phyloP scores from a whole-genome alignment of 2,888 invertebrate genomes.

The Psylliodes chrysocephalus region DNA sequence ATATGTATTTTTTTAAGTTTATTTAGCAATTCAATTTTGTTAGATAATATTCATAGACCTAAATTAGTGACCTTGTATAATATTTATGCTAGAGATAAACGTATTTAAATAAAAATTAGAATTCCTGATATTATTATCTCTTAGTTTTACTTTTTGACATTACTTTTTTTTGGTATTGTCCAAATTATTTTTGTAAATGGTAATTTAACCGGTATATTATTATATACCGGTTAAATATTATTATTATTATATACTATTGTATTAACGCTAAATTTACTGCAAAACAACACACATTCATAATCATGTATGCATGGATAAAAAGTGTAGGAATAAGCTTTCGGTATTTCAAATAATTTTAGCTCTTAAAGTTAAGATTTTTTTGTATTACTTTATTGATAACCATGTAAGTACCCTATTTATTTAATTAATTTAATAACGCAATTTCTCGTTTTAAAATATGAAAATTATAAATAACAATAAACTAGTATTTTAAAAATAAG shows the following conservation, averaged over 20 bases:
- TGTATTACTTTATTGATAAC: too few relatives aligned
- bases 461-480: too few relatives aligned
- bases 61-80: slow-evolving; percentile 23
- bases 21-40: too few relatives aligned
- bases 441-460: too few relatives aligned
- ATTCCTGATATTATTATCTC: slow-evolving; percentile 15
- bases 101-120: slow-evolving; percentile 21
- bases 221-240: too few relatives aligned
- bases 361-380: too few relatives aligned
- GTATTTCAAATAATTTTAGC: too few relatives aligned
- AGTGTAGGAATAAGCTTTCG: slow-evolving; percentile 26
- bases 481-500: too few relatives aligned
- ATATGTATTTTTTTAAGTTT: too few relatives aligned
- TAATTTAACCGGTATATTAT: background rate
- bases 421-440: too few relatives aligned
- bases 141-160: background rate
- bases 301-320: slow-evolving; percentile 19
- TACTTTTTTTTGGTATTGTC: background rate
- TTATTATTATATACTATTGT: too few relatives aligned
- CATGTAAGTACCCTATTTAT: too few relatives aligned
- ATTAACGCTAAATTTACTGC: slow-evolving; percentile 10
- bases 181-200: background rate
- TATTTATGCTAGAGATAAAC: slow-evolving; percentile 3
- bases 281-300: slow-evolving; percentile 25
- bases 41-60: slow-evolving; percentile 23